Evolutionary conservation across 2,113 vertebrate genomes (phyloP).

Genomic region (Ahaetulla prasina): DNA sequence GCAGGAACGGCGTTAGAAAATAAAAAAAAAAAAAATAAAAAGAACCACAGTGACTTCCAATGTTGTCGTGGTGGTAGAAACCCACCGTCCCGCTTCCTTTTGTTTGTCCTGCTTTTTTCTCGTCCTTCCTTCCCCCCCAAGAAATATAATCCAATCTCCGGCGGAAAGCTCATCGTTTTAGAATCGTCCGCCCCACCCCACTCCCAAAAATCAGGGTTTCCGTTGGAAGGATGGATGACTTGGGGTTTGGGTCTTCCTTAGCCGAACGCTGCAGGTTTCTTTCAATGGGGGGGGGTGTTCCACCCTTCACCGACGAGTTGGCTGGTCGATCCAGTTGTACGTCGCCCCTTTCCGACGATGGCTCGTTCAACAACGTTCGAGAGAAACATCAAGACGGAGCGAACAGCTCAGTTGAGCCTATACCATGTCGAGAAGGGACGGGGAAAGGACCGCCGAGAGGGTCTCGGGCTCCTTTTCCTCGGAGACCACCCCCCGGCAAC

Average conservation of each 20-base stretch:
- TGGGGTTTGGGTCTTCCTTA: not conserved
- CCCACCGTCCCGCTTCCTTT: not conserved
- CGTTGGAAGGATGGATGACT: rapidly evolving
- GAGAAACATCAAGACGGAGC: not conserved
- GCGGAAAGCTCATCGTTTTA: not conserved
- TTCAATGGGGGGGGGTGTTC: no score
- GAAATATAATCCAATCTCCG: not conserved
- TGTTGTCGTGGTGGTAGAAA: not conserved
- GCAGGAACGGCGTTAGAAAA: not conserved
- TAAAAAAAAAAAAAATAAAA: no score
- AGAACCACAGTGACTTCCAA: not conserved
- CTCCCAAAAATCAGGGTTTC: not conserved
- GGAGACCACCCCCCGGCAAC: not conserved
- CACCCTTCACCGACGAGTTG: not conserved
- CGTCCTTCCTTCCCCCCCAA: not conserved
- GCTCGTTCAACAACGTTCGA: slow-evolving; percentile 8
- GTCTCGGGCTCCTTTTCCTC: not conserved
- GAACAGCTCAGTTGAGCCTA: not conserved
- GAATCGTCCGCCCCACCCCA: no score
- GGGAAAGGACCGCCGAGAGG: not conserved
- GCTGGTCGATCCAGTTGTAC: not conserved
- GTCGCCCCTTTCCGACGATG: not conserved
- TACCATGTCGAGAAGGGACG: not conserved
- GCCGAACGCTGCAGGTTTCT: not conserved
- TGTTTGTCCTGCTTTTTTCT: not conserved